Evolutionary conservation across 2,888 invertebrate genomes (phyloP), one percentile per base, ranked within the genome.

Genomic region (Hydrotaea cyrtoneurina): DNA sequence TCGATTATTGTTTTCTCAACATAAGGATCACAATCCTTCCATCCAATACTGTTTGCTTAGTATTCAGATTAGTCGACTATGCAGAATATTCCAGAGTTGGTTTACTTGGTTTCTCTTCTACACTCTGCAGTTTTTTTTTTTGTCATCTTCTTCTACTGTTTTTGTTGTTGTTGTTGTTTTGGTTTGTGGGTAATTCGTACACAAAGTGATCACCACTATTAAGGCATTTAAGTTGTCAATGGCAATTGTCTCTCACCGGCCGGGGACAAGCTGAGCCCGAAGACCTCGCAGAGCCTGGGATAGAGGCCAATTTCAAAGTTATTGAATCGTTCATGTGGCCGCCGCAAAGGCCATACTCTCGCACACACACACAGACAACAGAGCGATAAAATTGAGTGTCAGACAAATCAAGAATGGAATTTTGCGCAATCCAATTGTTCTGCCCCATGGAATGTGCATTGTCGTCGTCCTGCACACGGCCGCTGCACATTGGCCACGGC

Each of bases 351-450:
- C 55, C 50, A 64, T 50, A 57, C 19, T 8, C 19, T 59, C 31
- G 21, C 53, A 76, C n/a, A 10, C 46, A 21, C 39, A 23, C 15
- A 36, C 39, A 64, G 43, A 62, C 31, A 72, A 43, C 31, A 77
- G 55, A 74, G 82, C 80, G 72, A 78, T 78, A 81, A 87, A 86
- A 79, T 85, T 85, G 85, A 86, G 88, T 87, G 88, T 87, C 88
- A 88, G 86, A 83, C 86, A 87, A 87, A 88, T 88, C 88, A 87
- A 86, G 86, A 75, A 77, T 81, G 88, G 87, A 87, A 88, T 88
- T 87, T 85, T 86, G 86, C 86, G 82, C 86, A 86, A 86, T 86
- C 83, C 86, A 87, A 87, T 86, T 88, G 87, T 87, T 86, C 86
- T 83, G 69, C 73, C 64, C 72, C 23, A 75, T 76, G 86, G 82